Percentiles rank a stretch among this genome's conserved stretches.
Evolutionary conservation across 2,888 invertebrate species (phyloP).

Genomic region (Acrocyrtus sp.): DNA sequence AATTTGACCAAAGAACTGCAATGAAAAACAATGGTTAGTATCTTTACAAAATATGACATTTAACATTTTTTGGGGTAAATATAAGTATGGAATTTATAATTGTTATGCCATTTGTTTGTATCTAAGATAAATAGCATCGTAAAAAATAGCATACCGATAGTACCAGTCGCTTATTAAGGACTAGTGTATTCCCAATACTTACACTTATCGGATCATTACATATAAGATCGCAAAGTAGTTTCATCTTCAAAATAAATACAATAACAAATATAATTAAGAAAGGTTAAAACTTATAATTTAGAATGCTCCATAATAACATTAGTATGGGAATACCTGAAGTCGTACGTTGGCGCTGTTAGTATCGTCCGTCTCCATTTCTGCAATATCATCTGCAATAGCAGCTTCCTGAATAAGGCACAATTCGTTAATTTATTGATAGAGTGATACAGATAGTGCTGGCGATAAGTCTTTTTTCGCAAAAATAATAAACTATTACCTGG

Average conservation of each 20-base stretch:
- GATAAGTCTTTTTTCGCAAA: too few relatives aligned
- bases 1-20: conserved; percentile 24
- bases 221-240: conserved; percentile 26
- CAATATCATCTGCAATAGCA: conserved; percentile 23
- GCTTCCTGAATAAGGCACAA: conserved; percentile 10
- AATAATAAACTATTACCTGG: too few relatives aligned
- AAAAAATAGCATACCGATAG: conserved; percentile 4
- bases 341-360: conserved; percentile 18
- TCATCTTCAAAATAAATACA: conserved; percentile 36
- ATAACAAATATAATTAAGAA: too few relatives aligned
- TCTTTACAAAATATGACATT: too few relatives aligned
- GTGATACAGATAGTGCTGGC: too few relatives aligned
- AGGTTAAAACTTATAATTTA: background rate
- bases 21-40: too few relatives aligned
- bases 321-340: conserved; percentile 9
- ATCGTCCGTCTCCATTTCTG: conserved; percentile 28
- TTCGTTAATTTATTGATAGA: background rate
- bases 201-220: conserved; percentile 20
- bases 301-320: too few relatives aligned
- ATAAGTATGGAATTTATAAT: background rate
- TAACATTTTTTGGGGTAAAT: too few relatives aligned
- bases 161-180: conserved; percentile 16
- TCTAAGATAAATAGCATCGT: too few relatives aligned
- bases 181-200: conserved; percentile 20
- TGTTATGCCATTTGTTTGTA: too few relatives aligned